Percentiles rank a stretch among this genome's conserved stretches.
Evolutionary conservation across 2,888 invertebrate genomes (phyloP).

Genomic region (Amphipyra berbera): DNA sequence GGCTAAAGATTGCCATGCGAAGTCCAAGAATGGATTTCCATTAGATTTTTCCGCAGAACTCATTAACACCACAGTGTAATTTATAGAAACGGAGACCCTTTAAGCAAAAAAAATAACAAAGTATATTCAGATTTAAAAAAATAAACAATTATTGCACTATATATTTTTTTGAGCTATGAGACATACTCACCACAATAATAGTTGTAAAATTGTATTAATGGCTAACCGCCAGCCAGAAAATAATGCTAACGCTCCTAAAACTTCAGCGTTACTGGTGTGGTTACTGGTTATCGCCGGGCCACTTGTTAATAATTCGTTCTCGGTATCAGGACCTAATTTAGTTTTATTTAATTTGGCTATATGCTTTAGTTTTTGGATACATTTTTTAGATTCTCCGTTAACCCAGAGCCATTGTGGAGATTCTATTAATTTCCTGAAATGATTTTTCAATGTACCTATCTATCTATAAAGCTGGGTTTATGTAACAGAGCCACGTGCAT

Average conservation of each 20-base stretch:
- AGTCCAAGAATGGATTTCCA: constrained; percentile 92
- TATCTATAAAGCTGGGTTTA: too few species aligned
- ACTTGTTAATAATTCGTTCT: constrained; percentile 68
- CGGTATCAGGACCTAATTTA: constrained; percentile 78
- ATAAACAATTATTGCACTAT: background rate
- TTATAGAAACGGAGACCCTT: constrained; percentile 86
- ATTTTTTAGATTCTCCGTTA: constrained; percentile 83
- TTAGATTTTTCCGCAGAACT: constrained; percentile 86
- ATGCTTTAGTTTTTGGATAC: constrained; percentile 84
- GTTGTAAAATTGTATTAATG: constrained; percentile 87
- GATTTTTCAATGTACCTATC: background rate
- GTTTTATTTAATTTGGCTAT: constrained; percentile 89
- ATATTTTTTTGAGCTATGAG: constrained; percentile 1
- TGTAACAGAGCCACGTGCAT: too few species aligned
- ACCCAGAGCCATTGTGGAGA: constrained; percentile 91
- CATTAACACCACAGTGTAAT: constrained; percentile 87
- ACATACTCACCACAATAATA: constrained; percentile 86
- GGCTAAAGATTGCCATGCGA: constrained; percentile 90
- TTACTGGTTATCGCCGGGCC: constrained; percentile 64
- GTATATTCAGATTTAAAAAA: background rate
- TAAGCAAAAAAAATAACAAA: constrained; percentile 12
- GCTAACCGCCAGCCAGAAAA: constrained; percentile 89
- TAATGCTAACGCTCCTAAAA: constrained; percentile 87
- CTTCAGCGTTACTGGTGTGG: constrained; percentile 69
- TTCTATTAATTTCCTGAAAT: constrained; percentile 90